Conservation (phyloP, 2,797 vertebrate genomes). For the Artibeus jamaicensis region DNA sequence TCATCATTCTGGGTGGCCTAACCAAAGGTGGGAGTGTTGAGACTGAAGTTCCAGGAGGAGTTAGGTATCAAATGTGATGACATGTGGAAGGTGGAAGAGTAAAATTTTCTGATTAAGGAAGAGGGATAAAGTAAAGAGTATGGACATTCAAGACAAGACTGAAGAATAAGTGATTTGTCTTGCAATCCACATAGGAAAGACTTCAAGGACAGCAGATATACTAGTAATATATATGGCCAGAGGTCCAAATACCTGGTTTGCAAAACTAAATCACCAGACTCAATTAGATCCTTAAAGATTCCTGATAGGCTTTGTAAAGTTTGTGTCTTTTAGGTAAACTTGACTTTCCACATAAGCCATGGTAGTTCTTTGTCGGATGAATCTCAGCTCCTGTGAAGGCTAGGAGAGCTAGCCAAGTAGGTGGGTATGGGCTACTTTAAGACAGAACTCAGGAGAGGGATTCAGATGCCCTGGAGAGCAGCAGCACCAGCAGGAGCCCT, state of each 20-base stretch:
- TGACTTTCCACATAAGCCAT: background rate
- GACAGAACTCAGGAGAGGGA: background rate
- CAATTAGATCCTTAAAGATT: background rate
- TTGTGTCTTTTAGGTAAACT: background rate
- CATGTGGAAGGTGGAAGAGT: background rate
- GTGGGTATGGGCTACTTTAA: background rate
- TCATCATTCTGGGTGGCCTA: background rate
- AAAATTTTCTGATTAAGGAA: background rate
- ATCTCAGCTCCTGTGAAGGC: background rate
- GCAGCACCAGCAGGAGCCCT: fast-evolving
- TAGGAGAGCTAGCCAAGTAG: background rate
- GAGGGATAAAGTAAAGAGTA: background rate
- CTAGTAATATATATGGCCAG: background rate
- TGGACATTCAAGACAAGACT: background rate
- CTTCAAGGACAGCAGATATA: background rate
- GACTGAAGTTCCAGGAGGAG: background rate
- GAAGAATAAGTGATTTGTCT: background rate
- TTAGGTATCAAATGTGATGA: background rate
- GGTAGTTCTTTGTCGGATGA: background rate
- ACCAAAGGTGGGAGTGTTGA: background rate
- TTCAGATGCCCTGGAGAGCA: background rate
- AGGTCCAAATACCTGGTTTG: background rate
- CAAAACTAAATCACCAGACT: background rate
- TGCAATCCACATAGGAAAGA: background rate
- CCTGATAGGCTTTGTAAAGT: background rate